Conservation (phyloP, 2,888 invertebrate species). For the Agrotis puta region DNA sequence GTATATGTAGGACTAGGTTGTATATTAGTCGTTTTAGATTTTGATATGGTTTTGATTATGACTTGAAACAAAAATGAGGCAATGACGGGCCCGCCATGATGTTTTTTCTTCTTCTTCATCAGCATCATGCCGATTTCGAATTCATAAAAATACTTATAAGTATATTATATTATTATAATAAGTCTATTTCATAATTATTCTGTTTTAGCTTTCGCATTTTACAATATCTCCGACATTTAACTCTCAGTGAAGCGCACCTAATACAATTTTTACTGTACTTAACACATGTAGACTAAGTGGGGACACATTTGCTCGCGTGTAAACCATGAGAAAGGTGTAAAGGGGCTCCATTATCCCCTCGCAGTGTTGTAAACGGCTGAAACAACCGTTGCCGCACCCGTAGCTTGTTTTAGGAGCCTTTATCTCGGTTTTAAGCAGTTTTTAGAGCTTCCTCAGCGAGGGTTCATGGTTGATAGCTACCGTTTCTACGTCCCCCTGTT, state of each 20-base stretch:
- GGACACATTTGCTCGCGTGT: slow-evolving; percentile 52
- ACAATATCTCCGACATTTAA: not conserved
- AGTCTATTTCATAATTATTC: not conserved
- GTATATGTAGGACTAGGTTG: too few species aligned
- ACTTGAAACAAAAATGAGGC: too few species aligned
- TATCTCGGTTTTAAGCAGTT: slow-evolving; percentile 61
- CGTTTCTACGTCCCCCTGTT: slow-evolving; percentile 33
- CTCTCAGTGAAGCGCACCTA: slow-evolving; percentile 9
- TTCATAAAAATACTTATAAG: too few species aligned
- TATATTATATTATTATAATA: too few species aligned
- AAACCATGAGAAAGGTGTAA: slow-evolving; percentile 65
- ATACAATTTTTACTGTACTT: slow-evolving; percentile 51
- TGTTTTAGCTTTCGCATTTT: not conserved
- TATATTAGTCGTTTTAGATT: too few species aligned
- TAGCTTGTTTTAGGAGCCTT: slow-evolving; percentile 64
- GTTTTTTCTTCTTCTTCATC: too few species aligned
- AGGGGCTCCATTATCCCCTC: slow-evolving; percentile 62
- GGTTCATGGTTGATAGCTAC: slow-evolving; percentile 39
- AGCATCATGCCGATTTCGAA: too few species aligned
- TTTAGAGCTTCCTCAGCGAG: slow-evolving; percentile 57
- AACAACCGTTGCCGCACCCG: slow-evolving; percentile 60
- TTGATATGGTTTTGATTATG: too few species aligned
- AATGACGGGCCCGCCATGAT: too few species aligned
- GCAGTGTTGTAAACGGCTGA: slow-evolving; percentile 60
- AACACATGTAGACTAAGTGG: slow-evolving; percentile 59